Base-by-base conservation (phyloP, 2,797 vertebrate genomes). In the Sebastiscus albofasciatus region DNA sequence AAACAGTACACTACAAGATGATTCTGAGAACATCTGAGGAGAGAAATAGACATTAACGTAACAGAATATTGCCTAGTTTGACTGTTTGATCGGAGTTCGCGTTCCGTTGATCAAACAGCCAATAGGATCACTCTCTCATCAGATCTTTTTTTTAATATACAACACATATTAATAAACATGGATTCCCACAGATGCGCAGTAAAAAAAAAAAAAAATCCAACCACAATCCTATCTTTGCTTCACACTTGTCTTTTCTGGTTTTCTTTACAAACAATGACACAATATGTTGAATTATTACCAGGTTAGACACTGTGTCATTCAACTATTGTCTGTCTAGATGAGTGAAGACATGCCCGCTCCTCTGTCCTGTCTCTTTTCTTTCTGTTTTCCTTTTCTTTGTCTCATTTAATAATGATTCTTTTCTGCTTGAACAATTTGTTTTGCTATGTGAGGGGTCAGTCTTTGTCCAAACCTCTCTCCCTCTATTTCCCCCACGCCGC, bases 261-360 rank as follows among this genome's bases (percentile, higher is more conserved):
- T 80, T 78, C 65, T 59, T 39, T 65, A 31, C 39, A 39, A 60
- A 62, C 34, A 72, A 61, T 27, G 52, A 75, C 52, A 67, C 81
- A 83, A 61, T 66, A 54, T 80, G 77, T 73, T 74, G 31, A 83
- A 83, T 88, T 71, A 79, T 81, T 82, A 81, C 72, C 79, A 39
- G 77, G 65, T 77, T 80, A 72, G 75, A 85, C 79, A 73, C 82
- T 86, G 83, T 82, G 78, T 89, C 87, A 80, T 73, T 85, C 75
- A 89, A 27, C 89, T 49, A 79, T 91, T 92, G 89, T 92, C 81
- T 80, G 82, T 29, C 2, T 69, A 76, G 46, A 87, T 91, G 85
- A 89, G 84, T 87, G 59, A 80, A 74, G 86, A 88, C 84, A 80
- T 77, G 83, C 77, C 72, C 72, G 60, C 68, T 88, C 81, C 68